Percentiles rank a stretch among this genome's conserved stretches.
Conservation (phyloP, 2,797 vertebrate genomes). For the Megalops cyprinoides region DNA sequence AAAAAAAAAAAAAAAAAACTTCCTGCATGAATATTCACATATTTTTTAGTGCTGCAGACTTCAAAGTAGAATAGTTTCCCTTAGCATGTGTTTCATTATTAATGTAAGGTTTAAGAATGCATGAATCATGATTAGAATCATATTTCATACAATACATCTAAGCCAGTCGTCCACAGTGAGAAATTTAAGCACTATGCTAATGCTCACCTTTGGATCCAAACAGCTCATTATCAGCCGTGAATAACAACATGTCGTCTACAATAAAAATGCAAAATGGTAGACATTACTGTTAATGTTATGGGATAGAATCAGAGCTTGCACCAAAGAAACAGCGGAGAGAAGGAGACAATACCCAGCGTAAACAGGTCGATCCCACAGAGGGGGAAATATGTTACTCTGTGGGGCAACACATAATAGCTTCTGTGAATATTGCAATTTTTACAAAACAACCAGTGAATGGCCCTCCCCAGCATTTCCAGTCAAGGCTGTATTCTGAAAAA, state of each 20-base stretch:
- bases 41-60: background rate
- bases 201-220: conserved; percentile 1
- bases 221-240: conserved; percentile 10
- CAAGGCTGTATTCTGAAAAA: too few species aligned
- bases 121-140: background rate
- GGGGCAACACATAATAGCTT: background rate
- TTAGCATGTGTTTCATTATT: background rate
- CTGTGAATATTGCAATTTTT: conserved; percentile 12
- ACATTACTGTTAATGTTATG: background rate
- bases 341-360: background rate
- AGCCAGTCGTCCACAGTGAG: background rate
- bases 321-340: background rate
- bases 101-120: background rate
- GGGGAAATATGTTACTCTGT: background rate
- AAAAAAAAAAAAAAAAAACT: too few species aligned
- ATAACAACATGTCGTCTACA: background rate
- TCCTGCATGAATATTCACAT: background rate
- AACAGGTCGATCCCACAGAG: background rate
- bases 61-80: background rate
- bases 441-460: conserved; percentile 13
- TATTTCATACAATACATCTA: background rate
- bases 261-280: conserved; percentile 1
- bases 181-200: background rate
- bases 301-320: background rate
- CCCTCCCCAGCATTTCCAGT: background rate